Evolutionary conservation across 1,140 invertebrate species (phyloP).

Genomic region (Ostrea edulis): DNA sequence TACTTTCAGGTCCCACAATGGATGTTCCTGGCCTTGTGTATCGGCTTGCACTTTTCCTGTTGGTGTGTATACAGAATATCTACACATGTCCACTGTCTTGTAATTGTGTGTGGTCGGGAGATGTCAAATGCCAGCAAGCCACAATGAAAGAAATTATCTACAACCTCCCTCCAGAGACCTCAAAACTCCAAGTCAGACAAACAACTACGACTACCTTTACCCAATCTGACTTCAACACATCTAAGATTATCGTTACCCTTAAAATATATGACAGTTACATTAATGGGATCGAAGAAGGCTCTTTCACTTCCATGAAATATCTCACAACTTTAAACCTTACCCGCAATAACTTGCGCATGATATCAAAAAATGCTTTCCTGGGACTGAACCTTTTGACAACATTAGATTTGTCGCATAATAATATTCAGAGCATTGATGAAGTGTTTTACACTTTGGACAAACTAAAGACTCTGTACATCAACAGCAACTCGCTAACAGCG

Average conservation of each 20-base stretch:
- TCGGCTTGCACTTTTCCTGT: neutral
- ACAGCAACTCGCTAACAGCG: conserved; percentile 57
- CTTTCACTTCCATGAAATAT: conserved; percentile 55
- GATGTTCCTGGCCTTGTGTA: too few relatives aligned
- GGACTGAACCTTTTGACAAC: conserved; percentile 54
- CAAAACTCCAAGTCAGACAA: neutral
- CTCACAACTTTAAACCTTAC: conserved; percentile 64
- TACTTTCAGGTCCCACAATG: conserved; percentile 1
- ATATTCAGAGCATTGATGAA: conserved; percentile 53
- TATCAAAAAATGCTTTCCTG: conserved; percentile 59
- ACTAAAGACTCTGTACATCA: conserved; percentile 60
- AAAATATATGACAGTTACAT: conserved; percentile 47
- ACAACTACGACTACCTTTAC: conserved; percentile 29
- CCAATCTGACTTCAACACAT: conserved; percentile 43
- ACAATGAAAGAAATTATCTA: neutral
- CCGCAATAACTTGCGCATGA: conserved; percentile 59
- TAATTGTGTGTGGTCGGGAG: neutral
- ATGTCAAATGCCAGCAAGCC: neutral
- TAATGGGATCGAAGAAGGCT: conserved; percentile 52
- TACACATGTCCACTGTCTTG: conserved; percentile 19
- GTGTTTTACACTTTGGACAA: conserved; percentile 56
- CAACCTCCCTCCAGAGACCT: neutral
- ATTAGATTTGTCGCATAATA: conserved; percentile 67
- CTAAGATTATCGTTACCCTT: neutral
- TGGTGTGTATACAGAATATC: neutral